Evolutionary conservation across 2,797 vertebrate genomes (phyloP).

Genomic region (Chaunax sp.): DNA sequence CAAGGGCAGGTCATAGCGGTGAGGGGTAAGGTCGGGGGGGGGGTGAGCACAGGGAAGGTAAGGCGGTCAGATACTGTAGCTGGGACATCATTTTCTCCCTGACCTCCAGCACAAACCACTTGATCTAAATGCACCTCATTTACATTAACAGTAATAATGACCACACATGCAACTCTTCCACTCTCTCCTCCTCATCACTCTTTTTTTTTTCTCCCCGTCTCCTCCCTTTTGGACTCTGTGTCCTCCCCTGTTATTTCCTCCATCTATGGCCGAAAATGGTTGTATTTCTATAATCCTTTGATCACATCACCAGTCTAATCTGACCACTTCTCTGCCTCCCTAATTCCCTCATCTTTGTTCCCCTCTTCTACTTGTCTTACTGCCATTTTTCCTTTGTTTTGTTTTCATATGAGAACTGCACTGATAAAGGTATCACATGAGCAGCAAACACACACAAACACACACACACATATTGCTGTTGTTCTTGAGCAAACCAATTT

Average conservation of each 20-base stretch:
- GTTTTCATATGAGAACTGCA: conserved; percentile 2
- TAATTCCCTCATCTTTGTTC: conserved; percentile 30
- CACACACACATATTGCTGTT: conserved; percentile 21
- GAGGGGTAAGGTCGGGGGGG: neutral
- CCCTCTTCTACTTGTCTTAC: conserved; percentile 9
- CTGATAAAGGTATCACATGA: conserved; percentile 5
- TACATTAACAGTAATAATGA: conserved; percentile 7
- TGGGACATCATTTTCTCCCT: conserved; percentile 17
- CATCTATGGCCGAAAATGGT: conserved; percentile 30
- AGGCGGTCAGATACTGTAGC: conserved; percentile 2
- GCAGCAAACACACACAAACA: neutral
- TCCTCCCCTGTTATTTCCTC: conserved; percentile 32
- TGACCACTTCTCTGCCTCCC: conserved; percentile 35
- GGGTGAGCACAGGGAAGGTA: neutral
- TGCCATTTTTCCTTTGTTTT: conserved; percentile 22
- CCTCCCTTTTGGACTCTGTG: neutral
- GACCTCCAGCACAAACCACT: conserved; percentile 26
- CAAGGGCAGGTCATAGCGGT: neutral
- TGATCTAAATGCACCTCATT: conserved; percentile 26
- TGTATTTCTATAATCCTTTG: conserved; percentile 31
- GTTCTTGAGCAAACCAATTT: conserved; percentile 41
- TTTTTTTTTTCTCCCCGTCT: conserved; percentile 1
- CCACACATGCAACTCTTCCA: neutral
- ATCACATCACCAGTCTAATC: conserved; percentile 50
- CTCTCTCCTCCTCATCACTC: neutral